Conservation (phyloP, 2,113 vertebrate genomes). For the Chloropsis cyanopogon region DNA sequence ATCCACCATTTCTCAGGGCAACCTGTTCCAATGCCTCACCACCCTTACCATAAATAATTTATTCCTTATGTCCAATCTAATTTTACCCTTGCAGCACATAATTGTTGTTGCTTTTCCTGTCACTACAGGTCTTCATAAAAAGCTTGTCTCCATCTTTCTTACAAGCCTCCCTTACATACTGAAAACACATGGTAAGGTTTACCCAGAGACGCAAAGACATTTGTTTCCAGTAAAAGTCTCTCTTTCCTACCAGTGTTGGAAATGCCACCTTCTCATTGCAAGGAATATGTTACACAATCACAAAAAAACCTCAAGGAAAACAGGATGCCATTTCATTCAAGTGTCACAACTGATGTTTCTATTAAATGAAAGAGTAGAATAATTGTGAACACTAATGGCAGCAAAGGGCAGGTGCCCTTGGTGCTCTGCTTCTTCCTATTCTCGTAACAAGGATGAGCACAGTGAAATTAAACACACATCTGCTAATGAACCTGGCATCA, state of each 20-base stretch:
- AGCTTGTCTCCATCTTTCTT: neutral
- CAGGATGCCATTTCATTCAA: neutral
- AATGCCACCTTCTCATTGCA: neutral
- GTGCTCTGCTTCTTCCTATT: neutral
- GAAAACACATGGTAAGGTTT: neutral
- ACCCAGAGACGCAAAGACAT: neutral
- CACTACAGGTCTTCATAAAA: neutral
- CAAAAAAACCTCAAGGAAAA: neutral
- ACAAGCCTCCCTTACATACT: too few species aligned
- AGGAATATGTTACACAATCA: neutral
- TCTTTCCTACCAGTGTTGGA: neutral
- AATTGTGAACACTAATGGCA: neutral
- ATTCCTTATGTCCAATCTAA: neutral
- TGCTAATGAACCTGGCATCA: neutral
- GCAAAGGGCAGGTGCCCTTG: neutral
- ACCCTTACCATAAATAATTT: neutral
- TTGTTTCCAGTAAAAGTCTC: neutral
- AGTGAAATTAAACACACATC: constrained; percentile 14
- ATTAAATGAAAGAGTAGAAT: neutral
- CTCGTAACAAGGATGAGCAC: neutral
- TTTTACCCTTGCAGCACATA: neutral
- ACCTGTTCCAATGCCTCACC: neutral
- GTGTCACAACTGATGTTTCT: neutral
- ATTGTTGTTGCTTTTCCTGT: neutral
- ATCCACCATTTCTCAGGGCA: neutral